Evolutionary conservation across 30 jellyfish, hydroid and myxozoan genomes (phyloP), one percentile per base, ranked within the genome.

Genomic region (Aurelia aurita complex sp. Pacific): DNA sequence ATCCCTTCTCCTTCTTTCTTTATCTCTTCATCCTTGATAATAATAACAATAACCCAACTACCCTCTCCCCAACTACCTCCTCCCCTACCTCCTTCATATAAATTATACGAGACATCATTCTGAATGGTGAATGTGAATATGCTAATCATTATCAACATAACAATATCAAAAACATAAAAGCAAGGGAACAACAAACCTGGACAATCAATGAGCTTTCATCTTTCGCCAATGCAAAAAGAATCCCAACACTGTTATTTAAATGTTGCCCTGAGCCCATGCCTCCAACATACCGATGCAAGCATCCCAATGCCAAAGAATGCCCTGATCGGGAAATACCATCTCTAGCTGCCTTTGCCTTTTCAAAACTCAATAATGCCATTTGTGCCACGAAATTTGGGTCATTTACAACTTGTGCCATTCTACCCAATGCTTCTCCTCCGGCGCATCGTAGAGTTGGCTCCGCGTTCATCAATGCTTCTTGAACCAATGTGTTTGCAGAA

Each of bases 231-330:
- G 99, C 99, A 70, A 94, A 67, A 18, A 94, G 86, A 10, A 94
- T 94, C 5, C 97, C 93, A 0, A 94, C 97, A 68, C 99, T 94
- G 77, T 85, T 94, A 32, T 77, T 92, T 64, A 94, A 62, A 76
- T 94, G 97, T 50, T 94, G 97, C 59, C 99, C 99, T 38, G 99
- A 94, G 5, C 97, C 99, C 99, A 94, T 94, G 2, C 99, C 99
- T 29, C 99, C 99, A 42, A 94, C 99, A 85, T 94, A 94, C 33
- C 99, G 93, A 62, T 94, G 99, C 82, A 94, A 69, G 79, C 99
- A 94, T 14, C 99, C 99, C 1, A 94, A 77, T 12, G 99, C 97
- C 64, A 94, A 82, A 18, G 99, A 96, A 80, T 94, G 99, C 29
- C 99, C 99, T 0, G 99, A 90, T 59, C 99, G 82, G 71, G 96